These are phyloP conservation scores for Acrocephalus scirpaceus DNA, from an alignment of 2,797 vertebrate genomes.

Conservation along the genomic window DNA sequence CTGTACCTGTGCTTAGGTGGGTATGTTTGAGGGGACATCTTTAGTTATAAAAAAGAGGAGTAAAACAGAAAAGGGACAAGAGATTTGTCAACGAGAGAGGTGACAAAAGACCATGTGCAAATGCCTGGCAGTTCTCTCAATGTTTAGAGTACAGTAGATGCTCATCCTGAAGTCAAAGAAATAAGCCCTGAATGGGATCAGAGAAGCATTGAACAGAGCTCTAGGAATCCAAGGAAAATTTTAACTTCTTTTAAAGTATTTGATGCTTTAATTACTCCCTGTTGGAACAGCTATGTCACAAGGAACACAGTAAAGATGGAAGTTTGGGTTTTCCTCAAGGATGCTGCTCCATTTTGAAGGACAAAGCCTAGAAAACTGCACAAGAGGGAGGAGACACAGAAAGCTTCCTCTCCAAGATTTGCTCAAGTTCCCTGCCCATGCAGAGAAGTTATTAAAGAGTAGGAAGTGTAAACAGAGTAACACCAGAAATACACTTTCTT, in stretches of 20 bases:
- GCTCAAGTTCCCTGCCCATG: not conserved
- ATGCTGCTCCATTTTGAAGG: not conserved
- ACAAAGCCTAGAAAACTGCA: not conserved
- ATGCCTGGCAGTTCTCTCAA: fast-evolving
- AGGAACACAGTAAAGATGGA: not conserved
- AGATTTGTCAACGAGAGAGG: not conserved
- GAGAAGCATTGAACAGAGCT: not conserved
- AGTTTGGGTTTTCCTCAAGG: not conserved
- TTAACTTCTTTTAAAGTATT: not conserved
- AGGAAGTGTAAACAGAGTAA: not conserved
- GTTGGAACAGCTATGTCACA: not conserved
- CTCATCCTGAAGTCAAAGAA: not conserved
- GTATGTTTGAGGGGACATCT: not conserved
- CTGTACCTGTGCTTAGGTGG: not conserved
- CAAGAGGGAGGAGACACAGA: not conserved
- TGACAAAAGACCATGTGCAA: not conserved
- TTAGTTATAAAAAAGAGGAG: not conserved
- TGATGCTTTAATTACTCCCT: not conserved
- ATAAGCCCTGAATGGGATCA: not conserved
- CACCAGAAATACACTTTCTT: not conserved
- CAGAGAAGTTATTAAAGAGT: not conserved
- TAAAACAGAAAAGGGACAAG: not conserved
- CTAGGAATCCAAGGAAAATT: not conserved
- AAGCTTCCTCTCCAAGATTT: not conserved
- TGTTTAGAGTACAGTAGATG: not conserved